phyloP scores from a whole-genome alignment of 2,113 vertebrate genomes.

The Athene cunicularia region DNA sequence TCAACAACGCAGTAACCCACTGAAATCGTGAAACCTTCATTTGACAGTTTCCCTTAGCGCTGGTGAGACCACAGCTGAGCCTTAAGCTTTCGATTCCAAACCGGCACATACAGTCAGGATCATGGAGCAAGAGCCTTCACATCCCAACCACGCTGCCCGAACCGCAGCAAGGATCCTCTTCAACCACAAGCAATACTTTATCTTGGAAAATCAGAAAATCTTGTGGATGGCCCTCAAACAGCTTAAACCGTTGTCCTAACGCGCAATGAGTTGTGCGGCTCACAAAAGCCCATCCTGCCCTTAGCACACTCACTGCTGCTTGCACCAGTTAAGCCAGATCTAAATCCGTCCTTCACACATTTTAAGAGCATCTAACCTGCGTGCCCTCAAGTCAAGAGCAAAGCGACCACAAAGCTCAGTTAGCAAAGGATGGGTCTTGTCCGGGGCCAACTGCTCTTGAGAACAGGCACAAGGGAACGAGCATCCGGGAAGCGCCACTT shows the following conservation, averaged over 20 bases:
- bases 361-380: neutral
- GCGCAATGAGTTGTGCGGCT: rapidly evolving
- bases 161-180: neutral
- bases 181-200: neutral
- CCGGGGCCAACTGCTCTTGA: neutral
- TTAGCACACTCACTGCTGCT: neutral
- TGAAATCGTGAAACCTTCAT: neutral
- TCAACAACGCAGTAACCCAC: neutral
- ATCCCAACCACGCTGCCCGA: neutral
- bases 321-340: neutral
- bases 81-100: neutral
- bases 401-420: neutral
- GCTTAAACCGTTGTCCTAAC: neutral
- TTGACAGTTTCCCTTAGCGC: neutral
- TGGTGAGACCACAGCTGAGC: neutral
- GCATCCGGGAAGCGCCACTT: neutral
- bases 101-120: neutral
- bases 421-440: neutral
- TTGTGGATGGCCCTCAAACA: rapidly evolving
- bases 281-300: neutral
- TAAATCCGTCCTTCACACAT: too few relatives aligned
- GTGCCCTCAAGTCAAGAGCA: neutral
- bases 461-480: neutral
- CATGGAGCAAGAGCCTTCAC: neutral
- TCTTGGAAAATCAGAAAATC: neutral